Base-by-base conservation (phyloP, 2,113 vertebrate species). In the Prunella fulvescens region DNA sequence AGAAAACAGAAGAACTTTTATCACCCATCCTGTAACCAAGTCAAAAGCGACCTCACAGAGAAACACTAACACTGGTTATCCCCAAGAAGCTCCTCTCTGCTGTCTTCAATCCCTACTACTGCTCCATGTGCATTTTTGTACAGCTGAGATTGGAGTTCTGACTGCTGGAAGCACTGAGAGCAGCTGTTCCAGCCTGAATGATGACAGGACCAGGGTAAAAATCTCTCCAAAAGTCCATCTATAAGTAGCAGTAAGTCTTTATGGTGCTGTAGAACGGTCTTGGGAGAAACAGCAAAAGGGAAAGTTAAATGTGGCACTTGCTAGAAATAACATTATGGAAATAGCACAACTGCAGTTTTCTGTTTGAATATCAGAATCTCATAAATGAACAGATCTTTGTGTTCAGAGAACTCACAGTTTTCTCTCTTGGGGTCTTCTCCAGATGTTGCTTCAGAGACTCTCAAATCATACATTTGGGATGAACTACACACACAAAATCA, bases 361-460 rank as follows among this genome's bases (percentile, higher is more conserved):
- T 60, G 71, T 42, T 58, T 60, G 56, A 90, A 53, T n/a, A 88
- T 62, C 51, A 78, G 64, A 81, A 79, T 40, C 79, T 70, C 6
- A 1, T 81, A 71, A 86, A 90, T 48, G 72, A 94, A n/a, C 47
- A 47, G 78, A 82, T 60, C 92, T 94, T 58, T 66, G 48, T 66
- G 56, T 39, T 91, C 39, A 58, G 62, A 96, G 45, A 92, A 86
- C 79, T 93, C 91, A 64, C 6, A 53, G 81, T 72, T 81, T 90
- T 58, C 82, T 42, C 93, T 88, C 88, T 66, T 74, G 91, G 91
- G 56, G 95, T 73, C 51, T 88, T 84, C 73, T 91, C 88, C 92
- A 93, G 88, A 92, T 86, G 94, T 93, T 93, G 86, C 82, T 90
- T 88, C 56, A 81, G 91, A 95, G 72, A 86, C 71, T 83, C 64